Base-by-base conservation (phyloP, 2,797 vertebrate species). In the Pipistrellus kuhlii region DNA sequence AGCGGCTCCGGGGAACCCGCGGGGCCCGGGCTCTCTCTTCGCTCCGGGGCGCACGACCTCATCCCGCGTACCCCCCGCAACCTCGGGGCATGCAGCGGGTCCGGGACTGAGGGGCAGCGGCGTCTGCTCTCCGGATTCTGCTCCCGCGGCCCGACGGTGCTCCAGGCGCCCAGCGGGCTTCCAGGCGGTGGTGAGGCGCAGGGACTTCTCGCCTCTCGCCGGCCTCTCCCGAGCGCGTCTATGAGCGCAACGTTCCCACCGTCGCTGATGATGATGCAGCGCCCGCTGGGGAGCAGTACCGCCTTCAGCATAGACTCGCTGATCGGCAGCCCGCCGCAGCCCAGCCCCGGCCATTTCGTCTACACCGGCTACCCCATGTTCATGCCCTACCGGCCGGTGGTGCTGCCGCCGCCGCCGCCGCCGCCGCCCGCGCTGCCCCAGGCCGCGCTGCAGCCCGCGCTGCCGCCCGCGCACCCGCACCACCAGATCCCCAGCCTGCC, bases 301-400 rank as follows among this genome's bases (percentile, higher is more conserved):
- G 99, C 99, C 98, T 99, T 99, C 98, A 99, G 99, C 98, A 99
- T 99, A 94, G 99, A 99, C 98, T 99, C 99, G 72, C 98, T 99
- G 96, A 99, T 99, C 98, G 99, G 99, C 95, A 99, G 98, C 96
- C 98, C 99, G 53, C 99, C 99, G 84, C 99, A 98, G 97, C 99
- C 99, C 97, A 98, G 99, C 95, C 98, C 99, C 96, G 99, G 99
- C 90, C 99, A 99, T 97, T 99, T 99, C 97, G 99, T 99, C 85
- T 99, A 99, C 98, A 99, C 99, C 46, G 99, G 99, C 78, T 99
- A 99, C 98, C 99, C 99, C 72, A 99, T 99, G 99, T 99, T 99
- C 97, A 99, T 99, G 99, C 99, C 99, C 80, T 99, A 99, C 98
- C 98, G 99, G 83, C 99, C 99, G 51, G 99, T 99, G 97, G 99